A percentile compares a stretch with the other conserved stretches of the same genome.
Evolutionary conservation across 1,140 invertebrate species (phyloP).

Genomic region (Zaprionus capensis): DNA sequence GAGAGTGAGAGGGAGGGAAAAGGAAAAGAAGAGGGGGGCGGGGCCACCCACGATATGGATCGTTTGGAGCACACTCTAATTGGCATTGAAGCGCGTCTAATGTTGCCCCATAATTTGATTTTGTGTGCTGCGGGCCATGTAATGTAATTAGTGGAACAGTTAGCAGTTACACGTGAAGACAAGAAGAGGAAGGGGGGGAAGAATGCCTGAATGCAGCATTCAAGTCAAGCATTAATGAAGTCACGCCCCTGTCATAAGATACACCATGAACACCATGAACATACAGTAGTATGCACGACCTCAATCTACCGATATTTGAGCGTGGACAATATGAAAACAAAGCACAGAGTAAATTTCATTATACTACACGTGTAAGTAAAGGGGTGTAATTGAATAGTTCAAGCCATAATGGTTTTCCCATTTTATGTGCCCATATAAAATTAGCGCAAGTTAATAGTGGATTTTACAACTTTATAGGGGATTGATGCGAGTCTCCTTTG

Average conservation of each 20-base stretch:
- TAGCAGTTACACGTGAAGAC: slow-evolving; percentile 30
- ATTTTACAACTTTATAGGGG: not conserved
- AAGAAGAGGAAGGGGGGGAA: not conserved
- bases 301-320: slow-evolving; percentile 17
- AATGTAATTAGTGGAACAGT: slow-evolving; percentile 52
- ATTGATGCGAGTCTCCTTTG: not conserved
- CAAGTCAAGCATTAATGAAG: slow-evolving; percentile 19
- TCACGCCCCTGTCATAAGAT: slow-evolving; percentile 31
- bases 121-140: slow-evolving; percentile 39
- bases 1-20: not conserved
- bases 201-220: slow-evolving; percentile 5
- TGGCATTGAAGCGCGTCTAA: slow-evolving; percentile 52
- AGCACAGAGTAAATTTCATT: slow-evolving; percentile 8
- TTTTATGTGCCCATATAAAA: not conserved
- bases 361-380: slow-evolving; percentile 10
- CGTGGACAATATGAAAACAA: slow-evolving; percentile 11
- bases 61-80: slow-evolving; percentile 36
- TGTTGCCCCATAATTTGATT: slow-evolving; percentile 47
- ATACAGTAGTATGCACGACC: not conserved
- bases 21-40: not conserved
- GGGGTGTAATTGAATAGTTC: not conserved
- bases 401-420: not conserved
- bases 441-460: not conserved
- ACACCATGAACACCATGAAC: slow-evolving; percentile 13
- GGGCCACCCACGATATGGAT: slow-evolving; percentile 40